These are phyloP conservation scores for Burhinus oedicnemus DNA, from an alignment of 2,113 vertebrate species.

Conservation along the genomic window DNA sequence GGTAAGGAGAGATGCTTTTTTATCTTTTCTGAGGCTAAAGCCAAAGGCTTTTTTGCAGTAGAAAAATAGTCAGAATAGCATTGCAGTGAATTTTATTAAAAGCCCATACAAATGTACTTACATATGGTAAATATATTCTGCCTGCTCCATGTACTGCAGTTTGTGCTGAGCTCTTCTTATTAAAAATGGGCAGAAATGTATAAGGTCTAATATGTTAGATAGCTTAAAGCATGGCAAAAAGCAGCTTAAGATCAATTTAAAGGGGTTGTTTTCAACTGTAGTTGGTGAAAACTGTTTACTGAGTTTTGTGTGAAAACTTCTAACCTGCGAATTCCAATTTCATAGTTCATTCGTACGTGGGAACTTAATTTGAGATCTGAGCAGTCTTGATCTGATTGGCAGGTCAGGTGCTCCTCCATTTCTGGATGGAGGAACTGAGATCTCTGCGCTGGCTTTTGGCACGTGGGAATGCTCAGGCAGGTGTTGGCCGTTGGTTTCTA, in stretches of 20 bases:
- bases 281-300: neutral
- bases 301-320: neutral
- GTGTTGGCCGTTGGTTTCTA: rapidly evolving
- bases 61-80: neutral
- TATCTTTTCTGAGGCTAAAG: neutral
- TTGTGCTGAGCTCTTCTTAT: neutral
- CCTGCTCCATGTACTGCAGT: neutral
- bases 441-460: rapidly evolving
- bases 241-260: neutral
- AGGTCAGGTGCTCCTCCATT: rapidly evolving
- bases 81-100: neutral
- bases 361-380: neutral
- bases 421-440: rapidly evolving
- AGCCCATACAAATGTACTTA: neutral
- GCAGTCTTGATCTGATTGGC: neutral
- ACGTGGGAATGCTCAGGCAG: rapidly evolving
- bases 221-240: neutral
- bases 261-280: neutral
- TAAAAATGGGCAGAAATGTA: neutral
- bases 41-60: neutral
- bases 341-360: neutral
- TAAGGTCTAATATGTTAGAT: neutral
- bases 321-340: constrained; percentile 3
- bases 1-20: neutral
- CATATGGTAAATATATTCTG: neutral